phyloP scores from a whole-genome alignment of 2,797 vertebrate species.

The Pterois miles region DNA sequence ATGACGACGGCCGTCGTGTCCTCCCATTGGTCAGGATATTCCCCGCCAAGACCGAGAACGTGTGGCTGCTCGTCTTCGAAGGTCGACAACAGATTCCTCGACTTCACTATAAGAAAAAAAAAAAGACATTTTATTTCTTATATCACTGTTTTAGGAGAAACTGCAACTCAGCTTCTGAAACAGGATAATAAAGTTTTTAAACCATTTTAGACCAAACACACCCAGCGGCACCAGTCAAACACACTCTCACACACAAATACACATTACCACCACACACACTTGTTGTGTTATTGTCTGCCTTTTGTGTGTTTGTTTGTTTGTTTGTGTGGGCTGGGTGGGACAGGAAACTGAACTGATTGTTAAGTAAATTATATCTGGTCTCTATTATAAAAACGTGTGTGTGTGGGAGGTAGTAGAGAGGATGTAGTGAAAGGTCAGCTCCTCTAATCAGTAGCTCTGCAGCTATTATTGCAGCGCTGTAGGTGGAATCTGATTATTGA shows the following conservation, averaged over 20 bases:
- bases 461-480: constrained; percentile 40
- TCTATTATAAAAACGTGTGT: constrained; percentile 23
- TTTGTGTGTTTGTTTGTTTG: not conserved
- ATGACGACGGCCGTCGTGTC: constrained; percentile 84
- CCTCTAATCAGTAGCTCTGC: constrained; percentile 61
- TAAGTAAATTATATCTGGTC: constrained; percentile 55
- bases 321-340: constrained; percentile 20
- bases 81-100: constrained; percentile 89
- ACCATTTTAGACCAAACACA: not conserved
- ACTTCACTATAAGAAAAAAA: constrained; percentile 86
- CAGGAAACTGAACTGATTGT: constrained; percentile 51
- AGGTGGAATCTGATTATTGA: constrained; percentile 66
- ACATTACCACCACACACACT: not conserved
- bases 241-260: not conserved
- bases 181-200: not conserved
- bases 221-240: not conserved
- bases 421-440: constrained; percentile 63
- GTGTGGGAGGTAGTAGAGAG: constrained; percentile 37
- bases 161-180: not conserved
- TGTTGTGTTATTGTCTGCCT: not conserved
- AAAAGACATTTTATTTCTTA: not conserved
- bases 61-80: constrained; percentile 90
- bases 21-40: constrained; percentile 84
- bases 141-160: not conserved
- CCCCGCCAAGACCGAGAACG: constrained; percentile 84